Base-by-base conservation (phyloP, 2,113 vertebrate species). In the Xiphophorus maculatus region DNA sequence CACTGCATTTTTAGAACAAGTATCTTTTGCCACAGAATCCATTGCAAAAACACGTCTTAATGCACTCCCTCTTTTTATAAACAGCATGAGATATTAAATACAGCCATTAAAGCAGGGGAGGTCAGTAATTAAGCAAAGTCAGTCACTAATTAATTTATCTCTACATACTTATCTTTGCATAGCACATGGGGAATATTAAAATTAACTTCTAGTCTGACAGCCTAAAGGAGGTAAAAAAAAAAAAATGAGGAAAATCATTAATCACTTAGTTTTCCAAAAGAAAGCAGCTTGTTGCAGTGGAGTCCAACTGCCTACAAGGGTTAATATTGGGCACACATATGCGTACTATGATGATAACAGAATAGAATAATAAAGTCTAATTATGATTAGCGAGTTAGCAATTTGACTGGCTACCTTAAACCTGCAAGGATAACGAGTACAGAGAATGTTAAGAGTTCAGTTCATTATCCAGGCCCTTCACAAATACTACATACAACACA, bases 231-330 rank as follows among this genome's bases (percentile, higher is more conserved):
- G 17, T 71, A 35, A 48, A 17, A 6, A 62, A 54, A 11, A 37
- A 42, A 61, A 2, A 72, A 3, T 4, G 14, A 70, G 69, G 42
- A 77, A 73, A 74, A 76, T 79, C 33, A 65, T 68, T 40, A 63
- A 33, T 83, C 62, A 77, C 17, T 48, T 84, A 83, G 79, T 74
- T 71, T 81, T 79, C 72, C 40, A 87, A 83, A 81, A 81, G 19
- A 66, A 72, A 83, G 32, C 72, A 61, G 66, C 29, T 63, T 29
- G 19, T 40, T 64, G 62, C 80, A 70, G 27, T 30, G 51, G 68
- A 42, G 37, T 69, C 48, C 19, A 30, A 11, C 48, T 33, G 13
- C 63, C 54, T 69, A 19, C 28, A 29, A 28, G 27, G 64, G 5
- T 65, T 58, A 30, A 65, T 19, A 9, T 48, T 70, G 1, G 35